Percentiles rank a stretch among this genome's conserved stretches.
Evolutionary conservation across 2,888 invertebrate species (phyloP).

Genomic region (Drosophila mayaguana): DNA sequence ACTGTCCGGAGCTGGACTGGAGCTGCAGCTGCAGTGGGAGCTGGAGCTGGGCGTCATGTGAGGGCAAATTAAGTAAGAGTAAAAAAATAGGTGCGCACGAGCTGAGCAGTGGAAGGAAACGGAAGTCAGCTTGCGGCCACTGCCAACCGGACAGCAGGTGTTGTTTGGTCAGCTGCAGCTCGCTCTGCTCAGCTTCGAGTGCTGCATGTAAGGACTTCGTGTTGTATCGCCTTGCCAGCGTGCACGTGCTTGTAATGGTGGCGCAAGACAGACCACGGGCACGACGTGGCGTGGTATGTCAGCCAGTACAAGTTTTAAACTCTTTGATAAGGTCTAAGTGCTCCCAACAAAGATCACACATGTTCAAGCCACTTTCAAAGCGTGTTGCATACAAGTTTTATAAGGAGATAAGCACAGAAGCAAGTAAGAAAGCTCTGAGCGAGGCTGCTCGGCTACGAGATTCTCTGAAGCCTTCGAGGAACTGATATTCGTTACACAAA

Average conservation of each 20-base stretch:
- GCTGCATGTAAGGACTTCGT: conserved; percentile 30
- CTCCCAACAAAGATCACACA: neutral
- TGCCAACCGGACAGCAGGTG: conserved; percentile 51
- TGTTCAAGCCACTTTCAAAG: neutral
- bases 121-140: conserved; percentile 77
- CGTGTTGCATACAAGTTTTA: neutral
- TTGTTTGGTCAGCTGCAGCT: conserved; percentile 75
- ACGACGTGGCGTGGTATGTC: conserved; percentile 43
- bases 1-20: conserved; percentile 70
- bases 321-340: conserved; percentile 1
- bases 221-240: conserved; percentile 30
- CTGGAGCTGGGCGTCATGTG: conserved; percentile 6
- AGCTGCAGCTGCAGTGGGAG: neutral
- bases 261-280: conserved; percentile 12
- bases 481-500: too few relatives aligned
- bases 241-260: conserved; percentile 33
- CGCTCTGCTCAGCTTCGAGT: conserved; percentile 24
- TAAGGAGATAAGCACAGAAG: neutral
- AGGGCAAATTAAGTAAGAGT: conserved; percentile 70
- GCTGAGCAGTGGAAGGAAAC: conserved; percentile 67
- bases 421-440: too few relatives aligned
- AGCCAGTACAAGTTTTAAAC: conserved; percentile 8
- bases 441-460: too few relatives aligned
- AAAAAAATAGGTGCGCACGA: conserved; percentile 31
- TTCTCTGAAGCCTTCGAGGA: too few relatives aligned